Conservation (phyloP, 2,113 vertebrate genomes). For the Notechis scutatus region DNA sequence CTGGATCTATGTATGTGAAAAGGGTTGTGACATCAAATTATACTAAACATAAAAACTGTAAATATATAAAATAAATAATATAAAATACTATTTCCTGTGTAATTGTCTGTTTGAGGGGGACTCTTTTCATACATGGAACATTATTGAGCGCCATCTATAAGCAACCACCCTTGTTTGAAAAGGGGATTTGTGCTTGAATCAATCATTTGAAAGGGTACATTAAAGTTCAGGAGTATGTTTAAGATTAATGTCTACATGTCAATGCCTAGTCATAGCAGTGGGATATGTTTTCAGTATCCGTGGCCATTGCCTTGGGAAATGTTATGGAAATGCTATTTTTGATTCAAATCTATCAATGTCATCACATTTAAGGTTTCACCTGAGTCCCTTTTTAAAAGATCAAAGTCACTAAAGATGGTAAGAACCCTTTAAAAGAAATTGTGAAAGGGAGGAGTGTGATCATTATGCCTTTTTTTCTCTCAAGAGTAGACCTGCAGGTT, state of each 20-base stretch:
- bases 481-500: background rate
- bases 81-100: background rate
- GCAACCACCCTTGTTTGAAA: background rate
- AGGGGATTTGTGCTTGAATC: background rate
- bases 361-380: background rate
- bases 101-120: background rate
- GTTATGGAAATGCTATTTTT: background rate
- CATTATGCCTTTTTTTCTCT: background rate
- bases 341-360: background rate
- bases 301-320: background rate
- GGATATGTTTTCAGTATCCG: background rate
- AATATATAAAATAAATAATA: too few relatives aligned
- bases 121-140: background rate
- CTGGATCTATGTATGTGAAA: too few relatives aligned
- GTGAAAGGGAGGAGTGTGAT: background rate
- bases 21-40: too few relatives aligned
- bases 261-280: background rate
- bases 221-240: background rate
- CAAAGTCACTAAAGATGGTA: background rate
- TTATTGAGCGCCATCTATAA: background rate
- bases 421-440: background rate
- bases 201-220: background rate
- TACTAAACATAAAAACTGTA: too few relatives aligned
- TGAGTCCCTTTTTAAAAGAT: background rate
- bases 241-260: background rate